Evolutionary conservation across 2,888 invertebrate genomes (phyloP), one percentile per base, ranked within the genome.

Genomic region (Cryptus viduatorius): DNA sequence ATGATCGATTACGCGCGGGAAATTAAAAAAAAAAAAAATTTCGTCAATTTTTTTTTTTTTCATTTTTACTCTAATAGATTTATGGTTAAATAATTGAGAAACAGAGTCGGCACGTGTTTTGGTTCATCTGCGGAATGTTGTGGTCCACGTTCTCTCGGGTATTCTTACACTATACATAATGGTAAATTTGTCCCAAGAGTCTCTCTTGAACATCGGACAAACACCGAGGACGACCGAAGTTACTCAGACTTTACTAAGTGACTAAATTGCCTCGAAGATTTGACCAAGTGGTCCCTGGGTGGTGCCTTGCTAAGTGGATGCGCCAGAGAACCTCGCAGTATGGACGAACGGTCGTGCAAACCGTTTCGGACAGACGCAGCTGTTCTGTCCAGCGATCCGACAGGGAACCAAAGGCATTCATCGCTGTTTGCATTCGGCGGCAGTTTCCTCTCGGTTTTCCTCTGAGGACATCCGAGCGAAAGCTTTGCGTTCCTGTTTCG

Each of bases 201-300:
- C 56, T 24, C 24, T 56, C 12, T 10, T 19, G 59, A 59, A 29
- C 24, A 8, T 29, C 59, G 12, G 19, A 37, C 29, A 24, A 59
- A 29, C 59, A 3, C 12, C 19, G 14, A 37, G 53, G 10, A 8
- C 12, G 12, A 10, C 29, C 31, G 14, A 59, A 59, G 59, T 59
- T 31, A 1, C 29, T 59, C 59, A 14, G n/a, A 31, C 59, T 14
- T 31, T n/a, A 5, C 29, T 14, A 29, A 4, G 59, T 14, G 31
- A 14, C 59, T 29, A 59, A 59, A 29, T 59, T 59, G 14, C 59
- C 59, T 59, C 29, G 59, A 31, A 59, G 59, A 59, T 59, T 59
- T 14, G 5, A 14, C 59, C 59, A n/a, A 59, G 59, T 59, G 31
- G 29, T 29, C 59, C 14, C 59, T 29, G 31, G 37, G 14, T 59